Conservation (phyloP, 2,113 vertebrate genomes). For the Ceyx melanurus region DNA sequence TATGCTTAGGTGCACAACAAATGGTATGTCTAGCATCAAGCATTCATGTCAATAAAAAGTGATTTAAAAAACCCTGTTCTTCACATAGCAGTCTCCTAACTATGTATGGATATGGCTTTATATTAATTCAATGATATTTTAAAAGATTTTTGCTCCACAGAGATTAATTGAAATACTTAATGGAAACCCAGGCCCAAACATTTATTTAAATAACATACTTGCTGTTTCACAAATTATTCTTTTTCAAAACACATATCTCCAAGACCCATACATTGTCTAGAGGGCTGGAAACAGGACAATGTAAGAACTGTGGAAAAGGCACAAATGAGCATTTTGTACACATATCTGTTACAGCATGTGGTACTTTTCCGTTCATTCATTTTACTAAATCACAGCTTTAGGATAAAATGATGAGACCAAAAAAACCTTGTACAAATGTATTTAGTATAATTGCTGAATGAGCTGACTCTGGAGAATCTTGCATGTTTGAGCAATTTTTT, state of each 20-base stretch:
- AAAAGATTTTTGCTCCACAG: background rate
- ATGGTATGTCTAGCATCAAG: background rate
- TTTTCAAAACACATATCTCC: background rate
- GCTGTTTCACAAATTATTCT: background rate
- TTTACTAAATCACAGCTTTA: conserved; percentile 33
- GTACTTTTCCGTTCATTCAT: background rate
- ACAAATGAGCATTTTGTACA: background rate
- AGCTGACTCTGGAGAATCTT: conserved; percentile 55
- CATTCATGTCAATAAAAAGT: background rate
- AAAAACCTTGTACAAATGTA: conserved; percentile 24
- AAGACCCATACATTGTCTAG: background rate
- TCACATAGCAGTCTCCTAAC: background rate
- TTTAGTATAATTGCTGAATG: conserved; percentile 37
- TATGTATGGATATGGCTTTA: background rate
- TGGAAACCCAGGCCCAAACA: background rate
- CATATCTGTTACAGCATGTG: accelerated
- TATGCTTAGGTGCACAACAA: background rate
- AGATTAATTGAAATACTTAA: background rate
- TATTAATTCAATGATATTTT: background rate
- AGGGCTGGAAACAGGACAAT: background rate
- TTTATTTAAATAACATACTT: background rate
- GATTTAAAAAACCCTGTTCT: background rate
- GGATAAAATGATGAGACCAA: conserved; percentile 26
- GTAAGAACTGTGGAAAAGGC: background rate
- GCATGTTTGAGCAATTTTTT: background rate